Base-by-base conservation (phyloP, 2,113 vertebrate genomes). In the Ciconia stormi region DNA sequence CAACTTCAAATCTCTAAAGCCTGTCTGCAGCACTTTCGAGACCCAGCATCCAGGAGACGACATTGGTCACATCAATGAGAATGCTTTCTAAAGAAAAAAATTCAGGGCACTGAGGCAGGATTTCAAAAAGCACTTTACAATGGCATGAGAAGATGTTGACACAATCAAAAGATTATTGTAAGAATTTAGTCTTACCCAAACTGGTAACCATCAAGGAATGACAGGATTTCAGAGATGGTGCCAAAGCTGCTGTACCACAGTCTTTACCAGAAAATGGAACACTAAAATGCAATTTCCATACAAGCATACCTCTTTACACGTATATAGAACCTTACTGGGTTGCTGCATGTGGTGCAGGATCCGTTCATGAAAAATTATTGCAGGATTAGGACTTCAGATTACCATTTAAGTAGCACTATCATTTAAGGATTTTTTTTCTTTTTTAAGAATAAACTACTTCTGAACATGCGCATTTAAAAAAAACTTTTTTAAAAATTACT, bases 391-490 rank as follows among this genome's bases (percentile, higher is more conserved):
- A 86, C 7, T 83, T 66, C 19, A 71, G 49, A 30, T 58, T 17
- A 88, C 11, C 3, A 1, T 14, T 15, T 72, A 47, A 56, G 4
- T 1, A 56, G 46, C 14, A n/a, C 0, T 1, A 61, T 3, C 2
- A 47, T 46, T 47, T 49, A 82, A 47, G 14, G 16, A 27, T 30
- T 56, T 55, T 80, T 42, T 30, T 38, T 11, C 4, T 53, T 70
- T 61, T 69, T 62, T 12, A 62, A 71, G 21, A 72, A 85, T 36
- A 49, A 86, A 49, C 20, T 80, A 44, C 19, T 76, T 80, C n/a
- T 46, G 44, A 78, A 59, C 2, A 15, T 6, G 14, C 0, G 0
- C 7, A n/a, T 30, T 55, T 16, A 26, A 79, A 84, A 44, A 34
- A 38, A 1, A 4, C 3, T 2, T 47, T 46, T 52, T 58, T 5